Evolutionary conservation across 2,888 invertebrate species (phyloP).

Genomic region (Polyommatus iphigenia): DNA sequence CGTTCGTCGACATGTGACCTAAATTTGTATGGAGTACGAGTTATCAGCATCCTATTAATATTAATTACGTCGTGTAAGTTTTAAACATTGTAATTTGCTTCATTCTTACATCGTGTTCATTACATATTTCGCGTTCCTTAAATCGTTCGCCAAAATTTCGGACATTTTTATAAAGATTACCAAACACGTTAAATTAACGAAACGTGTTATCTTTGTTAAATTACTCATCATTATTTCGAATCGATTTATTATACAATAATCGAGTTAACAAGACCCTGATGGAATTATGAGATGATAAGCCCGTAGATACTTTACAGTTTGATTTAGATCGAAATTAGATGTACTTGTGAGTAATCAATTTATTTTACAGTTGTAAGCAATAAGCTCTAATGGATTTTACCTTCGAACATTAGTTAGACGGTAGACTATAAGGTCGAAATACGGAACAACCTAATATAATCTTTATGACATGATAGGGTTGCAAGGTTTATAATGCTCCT

Average conservation of each 20-base stretch:
- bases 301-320: slow-evolving; percentile 14
- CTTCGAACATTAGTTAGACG: slow-evolving; percentile 16
- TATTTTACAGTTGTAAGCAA: slow-evolving; percentile 31
- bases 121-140: not conserved
- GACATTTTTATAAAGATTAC: not conserved
- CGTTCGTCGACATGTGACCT: slow-evolving; percentile 56
- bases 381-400: slow-evolving; percentile 26
- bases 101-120: not conserved
- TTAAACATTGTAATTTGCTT: slow-evolving; percentile 2
- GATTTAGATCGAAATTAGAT: slow-evolving; percentile 18
- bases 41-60: slow-evolving; percentile 48
- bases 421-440: slow-evolving; percentile 31
- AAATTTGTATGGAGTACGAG: slow-evolving; percentile 47
- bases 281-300: slow-evolving; percentile 13
- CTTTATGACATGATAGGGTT: slow-evolving; percentile 38
- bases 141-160: not conserved
- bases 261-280: not conserved
- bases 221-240: not conserved
- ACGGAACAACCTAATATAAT: slow-evolving; percentile 39
- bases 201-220: not conserved
- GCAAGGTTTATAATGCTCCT: slow-evolving; percentile 41
- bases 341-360: slow-evolving; percentile 26
- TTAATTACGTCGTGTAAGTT: slow-evolving; percentile 30
- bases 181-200: not conserved
- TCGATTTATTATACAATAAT: slow-evolving; percentile 3